Evolutionary conservation across 2,888 invertebrate species (phyloP).

Genomic region (Panzeria rudis): DNA sequence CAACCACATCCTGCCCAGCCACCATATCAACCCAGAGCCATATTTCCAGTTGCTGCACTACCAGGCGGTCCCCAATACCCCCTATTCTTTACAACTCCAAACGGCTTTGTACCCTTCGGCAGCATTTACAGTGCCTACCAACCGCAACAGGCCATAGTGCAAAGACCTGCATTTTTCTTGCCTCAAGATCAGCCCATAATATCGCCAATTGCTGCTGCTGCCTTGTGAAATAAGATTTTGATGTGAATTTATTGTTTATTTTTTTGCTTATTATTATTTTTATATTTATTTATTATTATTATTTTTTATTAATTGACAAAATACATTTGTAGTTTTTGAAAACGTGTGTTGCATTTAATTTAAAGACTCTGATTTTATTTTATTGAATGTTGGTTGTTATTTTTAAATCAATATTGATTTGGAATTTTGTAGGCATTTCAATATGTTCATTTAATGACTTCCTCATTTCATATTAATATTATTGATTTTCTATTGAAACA

Average conservation of each 20-base stretch:
- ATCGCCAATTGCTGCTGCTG: slow-evolving; percentile 52
- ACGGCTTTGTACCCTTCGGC: slow-evolving; percentile 84
- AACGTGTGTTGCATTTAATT: slow-evolving; percentile 40
- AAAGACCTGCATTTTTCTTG: slow-evolving; percentile 71
- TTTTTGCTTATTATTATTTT: slow-evolving; percentile 6
- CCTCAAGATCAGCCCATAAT: slow-evolving; percentile 47
- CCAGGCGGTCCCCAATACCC: slow-evolving; percentile 75
- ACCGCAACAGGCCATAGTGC: slow-evolving; percentile 73
- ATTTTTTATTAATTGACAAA: slow-evolving; percentile 19
- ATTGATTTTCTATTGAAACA: not conserved
- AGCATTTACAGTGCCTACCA: slow-evolving; percentile 75
- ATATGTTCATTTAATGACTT: not conserved
- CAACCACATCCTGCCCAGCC: slow-evolving; percentile 64
- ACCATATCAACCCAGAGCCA: slow-evolving; percentile 55
- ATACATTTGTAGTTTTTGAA: slow-evolving; percentile 32
- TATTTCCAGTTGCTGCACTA: slow-evolving; percentile 72
- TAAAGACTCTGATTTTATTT: not conserved
- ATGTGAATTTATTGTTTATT: slow-evolving; percentile 26
- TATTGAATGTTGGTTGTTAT: not conserved
- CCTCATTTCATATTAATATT: slow-evolving; percentile 6
- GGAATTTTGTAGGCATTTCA: not conserved
- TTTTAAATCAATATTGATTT: not conserved
- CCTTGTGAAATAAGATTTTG: slow-evolving; percentile 4
- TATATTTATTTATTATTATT: slow-evolving; percentile 19
- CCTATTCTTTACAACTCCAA: slow-evolving; percentile 80